Evolutionary conservation across 30 jellyfish, hydroid and myxozoan species (phyloP).

Genomic region (Hydra vulgaris): DNA sequence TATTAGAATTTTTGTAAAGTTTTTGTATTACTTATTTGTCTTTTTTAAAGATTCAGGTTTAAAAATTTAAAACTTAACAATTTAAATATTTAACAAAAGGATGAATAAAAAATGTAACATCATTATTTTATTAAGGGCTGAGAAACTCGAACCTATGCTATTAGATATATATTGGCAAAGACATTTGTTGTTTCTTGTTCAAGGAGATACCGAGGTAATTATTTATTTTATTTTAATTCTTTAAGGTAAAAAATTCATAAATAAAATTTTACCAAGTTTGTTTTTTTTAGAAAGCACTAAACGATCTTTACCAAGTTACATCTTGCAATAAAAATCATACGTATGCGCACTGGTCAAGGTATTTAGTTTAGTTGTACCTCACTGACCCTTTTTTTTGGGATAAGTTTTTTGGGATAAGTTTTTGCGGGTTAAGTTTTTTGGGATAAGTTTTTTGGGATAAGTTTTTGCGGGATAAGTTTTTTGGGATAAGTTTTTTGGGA

Average conservation of each 20-base stretch:
- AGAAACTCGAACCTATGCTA: conserved; percentile 56
- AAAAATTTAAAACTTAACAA: no score
- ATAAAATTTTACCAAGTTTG: not conserved
- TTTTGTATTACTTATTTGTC: no score
- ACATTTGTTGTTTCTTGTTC: conserved; percentile 50
- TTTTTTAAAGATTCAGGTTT: no score
- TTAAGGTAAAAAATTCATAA: not conserved
- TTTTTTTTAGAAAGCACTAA: conserved; percentile 52
- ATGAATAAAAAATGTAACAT: no score
- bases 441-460: no score
- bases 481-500: no score
- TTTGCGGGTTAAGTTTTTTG: no score
- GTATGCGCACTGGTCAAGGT: conserved; percentile 72
- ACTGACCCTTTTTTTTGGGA: not conserved
- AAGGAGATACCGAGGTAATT: conserved; percentile 51
- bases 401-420: no score
- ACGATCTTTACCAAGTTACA: conserved; percentile 41
- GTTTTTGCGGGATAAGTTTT: no score
- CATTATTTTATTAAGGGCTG: conserved; percentile 47
- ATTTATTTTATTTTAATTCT: not conserved
- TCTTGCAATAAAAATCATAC: conserved; percentile 33
- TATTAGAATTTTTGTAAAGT: no score
- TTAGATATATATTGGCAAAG: conserved; percentile 87
- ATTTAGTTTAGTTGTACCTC: not conserved
- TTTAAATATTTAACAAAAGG: no score